Evolutionary conservation across 2,888 invertebrate genomes (phyloP).

Genomic region (Coelinius sp.): DNA sequence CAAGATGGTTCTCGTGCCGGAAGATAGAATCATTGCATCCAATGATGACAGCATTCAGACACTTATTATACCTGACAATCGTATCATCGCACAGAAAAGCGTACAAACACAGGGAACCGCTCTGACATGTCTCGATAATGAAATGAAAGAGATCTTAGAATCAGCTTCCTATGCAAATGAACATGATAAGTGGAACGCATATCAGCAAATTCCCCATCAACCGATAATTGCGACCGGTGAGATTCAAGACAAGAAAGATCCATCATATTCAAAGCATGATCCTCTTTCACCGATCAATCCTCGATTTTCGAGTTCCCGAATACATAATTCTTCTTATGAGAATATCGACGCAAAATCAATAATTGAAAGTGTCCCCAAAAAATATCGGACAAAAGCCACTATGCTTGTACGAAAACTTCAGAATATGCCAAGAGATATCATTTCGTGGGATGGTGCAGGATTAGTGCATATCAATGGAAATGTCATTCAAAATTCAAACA

Average conservation of each 20-base stretch:
- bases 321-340: too few species aligned
- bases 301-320: too few species aligned
- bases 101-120: constrained; percentile 16
- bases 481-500: constrained; percentile 32
- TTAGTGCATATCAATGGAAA: not conserved
- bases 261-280: too few species aligned
- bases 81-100: too few species aligned
- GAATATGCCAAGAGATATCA: not conserved
- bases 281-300: too few species aligned
- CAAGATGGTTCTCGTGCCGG: constrained; percentile 7
- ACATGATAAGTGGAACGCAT: too few species aligned
- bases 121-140: constrained; percentile 1
- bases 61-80: not conserved
- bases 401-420: not conserved
- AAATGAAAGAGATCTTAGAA: too few species aligned
- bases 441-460: constrained; percentile 30
- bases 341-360: not conserved
- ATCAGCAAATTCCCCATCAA: too few species aligned
- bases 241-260: too few species aligned
- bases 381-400: constrained; percentile 13
- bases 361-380: not conserved
- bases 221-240: too few species aligned
- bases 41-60: not conserved
- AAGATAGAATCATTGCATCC: not conserved
- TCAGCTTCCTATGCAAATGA: too few species aligned